Conservation (phyloP, 2,797 vertebrate species). For the Neosilurus mollespiculum region DNA sequence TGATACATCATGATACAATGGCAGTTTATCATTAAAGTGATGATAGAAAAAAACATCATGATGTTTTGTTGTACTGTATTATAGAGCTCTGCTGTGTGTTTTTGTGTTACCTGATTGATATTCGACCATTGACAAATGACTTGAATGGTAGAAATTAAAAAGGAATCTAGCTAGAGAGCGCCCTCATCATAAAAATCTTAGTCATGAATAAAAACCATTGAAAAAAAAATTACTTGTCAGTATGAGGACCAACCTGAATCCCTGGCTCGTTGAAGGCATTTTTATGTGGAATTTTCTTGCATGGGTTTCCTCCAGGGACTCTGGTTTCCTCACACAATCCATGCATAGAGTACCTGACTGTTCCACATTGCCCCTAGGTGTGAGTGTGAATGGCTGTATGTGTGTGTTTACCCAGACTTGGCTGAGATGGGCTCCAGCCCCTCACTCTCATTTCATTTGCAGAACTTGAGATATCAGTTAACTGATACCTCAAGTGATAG, state of each 20-base stretch:
- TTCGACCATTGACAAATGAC: slow-evolving; percentile 1
- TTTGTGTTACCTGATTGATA: slow-evolving; percentile 15
- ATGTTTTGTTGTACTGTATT: not conserved
- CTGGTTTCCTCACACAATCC: too few relatives aligned
- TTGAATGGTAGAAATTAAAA: slow-evolving; percentile 8
- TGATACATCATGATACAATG: not conserved
- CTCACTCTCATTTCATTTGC: too few relatives aligned
- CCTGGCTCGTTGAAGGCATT: too few relatives aligned
- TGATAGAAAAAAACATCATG: not conserved
- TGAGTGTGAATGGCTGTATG: too few relatives aligned
- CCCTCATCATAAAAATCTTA: not conserved
- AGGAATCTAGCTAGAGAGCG: not conserved
- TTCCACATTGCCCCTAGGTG: too few relatives aligned
- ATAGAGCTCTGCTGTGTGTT: not conserved
- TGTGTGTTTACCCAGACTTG: too few relatives aligned
- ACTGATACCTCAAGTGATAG: too few relatives aligned
- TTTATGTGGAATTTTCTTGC: too few relatives aligned
- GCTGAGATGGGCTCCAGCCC: too few relatives aligned
- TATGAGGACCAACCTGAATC: not conserved
- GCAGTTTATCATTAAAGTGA: not conserved
- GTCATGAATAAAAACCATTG: slow-evolving; percentile 14
- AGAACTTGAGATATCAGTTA: too few relatives aligned
- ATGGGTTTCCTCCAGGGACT: too few relatives aligned
- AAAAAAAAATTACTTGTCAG: not conserved
- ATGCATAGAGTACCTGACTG: too few relatives aligned